Evolutionary conservation across 2,888 invertebrate genomes (phyloP), one percentile per base, ranked within the genome.

Genomic region (Glyphotaelius pellucidus): DNA sequence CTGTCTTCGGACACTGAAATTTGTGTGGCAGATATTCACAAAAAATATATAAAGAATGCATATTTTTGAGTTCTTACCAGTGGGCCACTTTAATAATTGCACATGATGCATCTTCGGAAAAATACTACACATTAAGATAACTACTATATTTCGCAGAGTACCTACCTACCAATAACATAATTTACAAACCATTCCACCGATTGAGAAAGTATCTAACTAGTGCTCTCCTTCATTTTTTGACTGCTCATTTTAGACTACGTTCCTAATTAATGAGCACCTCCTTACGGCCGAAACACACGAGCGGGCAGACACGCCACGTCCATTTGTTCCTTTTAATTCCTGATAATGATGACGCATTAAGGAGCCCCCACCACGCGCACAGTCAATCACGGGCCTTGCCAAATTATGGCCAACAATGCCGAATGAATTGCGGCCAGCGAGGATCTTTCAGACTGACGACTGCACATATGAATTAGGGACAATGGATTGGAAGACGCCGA

Each of bases 401-500:
- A 92, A 93, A 93, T 93, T 92, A 88, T 79, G 87, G 89, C 32
- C 93, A 91, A 91, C 91, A 93, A 92, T 92, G 91, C 91, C 91
- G 90, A 92, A 93, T 89, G 92, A 93, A 93, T 92, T 92, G 90
- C 90, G 79, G 90, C 91, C 86, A 86, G 88, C 87, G 90, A 87
- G 89, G 86, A 90, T 89, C 84, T 47, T 79, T 86, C 91, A 83
- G 81, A 91, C 91, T 92, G 92, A 90, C 87, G 93, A 93, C 86
- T 91, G 91, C 92, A 92, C 93, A 92, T 91, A 92, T 91, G 90
- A 93, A 93, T 93, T 93, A 93, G 83, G 35, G 52, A 90, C 90
- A 90, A 93, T 92, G 90, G 86, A 85, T 9, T 67, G 67, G 32
- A 67, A 87, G 83, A 89, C 79, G 90, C 90, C 83, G 89, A 42